Conservation (phyloP, 2,797 vertebrate genomes). For the Thunnus albacares region DNA sequence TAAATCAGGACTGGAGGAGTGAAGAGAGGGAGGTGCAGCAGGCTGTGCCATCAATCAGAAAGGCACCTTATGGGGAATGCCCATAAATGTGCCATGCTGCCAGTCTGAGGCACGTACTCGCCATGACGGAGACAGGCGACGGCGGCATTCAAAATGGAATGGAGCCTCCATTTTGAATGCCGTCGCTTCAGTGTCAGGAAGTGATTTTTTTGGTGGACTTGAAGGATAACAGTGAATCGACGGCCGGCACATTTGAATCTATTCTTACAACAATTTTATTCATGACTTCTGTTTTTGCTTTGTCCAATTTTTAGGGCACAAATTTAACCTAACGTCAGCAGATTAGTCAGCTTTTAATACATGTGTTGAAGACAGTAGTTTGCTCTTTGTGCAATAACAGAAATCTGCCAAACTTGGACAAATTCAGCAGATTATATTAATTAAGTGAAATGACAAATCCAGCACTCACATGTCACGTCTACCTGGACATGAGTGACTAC, state of each 20-base stretch:
- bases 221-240: conserved; percentile 46
- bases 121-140: conserved; percentile 52
- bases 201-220: conserved; percentile 39
- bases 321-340: not conserved
- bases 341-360: not conserved
- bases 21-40: conserved; percentile 70
- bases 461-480: conserved; percentile 21
- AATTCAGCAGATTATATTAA: not conserved
- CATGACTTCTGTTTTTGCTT: conserved; percentile 12
- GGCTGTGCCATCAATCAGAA: conserved; percentile 82
- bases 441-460: conserved; percentile 8
- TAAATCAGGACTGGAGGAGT: conserved; percentile 81
- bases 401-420: conserved; percentile 31
- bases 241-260: conserved; percentile 28
- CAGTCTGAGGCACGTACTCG: conserved; percentile 63
- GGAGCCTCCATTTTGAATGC: conserved; percentile 74
- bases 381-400: not conserved
- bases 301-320: not conserved
- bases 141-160: conserved; percentile 51
- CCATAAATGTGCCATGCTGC: conserved; percentile 80
- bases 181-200: conserved; percentile 49
- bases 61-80: conserved; percentile 82
- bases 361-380: not conserved
- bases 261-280: conserved; percentile 25
- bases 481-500: not conserved